A percentile compares a stretch with the other conserved stretches of the same genome.
These are phyloP conservation scores for Naja naja DNA, from an alignment of 2,113 vertebrate species.

Conservation along the genomic window DNA sequence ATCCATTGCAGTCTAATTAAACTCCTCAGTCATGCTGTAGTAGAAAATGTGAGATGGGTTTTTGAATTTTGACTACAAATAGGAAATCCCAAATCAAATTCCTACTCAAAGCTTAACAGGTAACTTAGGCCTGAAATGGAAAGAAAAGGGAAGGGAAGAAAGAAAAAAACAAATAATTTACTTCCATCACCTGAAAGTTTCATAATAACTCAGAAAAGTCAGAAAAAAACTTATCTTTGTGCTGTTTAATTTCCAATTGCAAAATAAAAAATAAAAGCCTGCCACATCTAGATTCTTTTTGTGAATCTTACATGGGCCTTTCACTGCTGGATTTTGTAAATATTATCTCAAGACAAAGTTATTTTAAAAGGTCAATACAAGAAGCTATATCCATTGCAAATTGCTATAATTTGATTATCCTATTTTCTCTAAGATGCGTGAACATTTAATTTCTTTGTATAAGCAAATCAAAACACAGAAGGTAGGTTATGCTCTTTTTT, in stretches of 20 bases:
- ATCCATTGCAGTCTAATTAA: not conserved
- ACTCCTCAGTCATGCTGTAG: not conserved
- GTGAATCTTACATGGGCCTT: not conserved
- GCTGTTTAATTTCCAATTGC: not conserved
- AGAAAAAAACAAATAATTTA: not conserved
- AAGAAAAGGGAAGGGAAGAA: not conserved
- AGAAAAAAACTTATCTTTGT: not conserved
- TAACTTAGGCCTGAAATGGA: not conserved
- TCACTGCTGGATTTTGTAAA: not conserved
- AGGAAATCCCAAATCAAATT: not conserved
- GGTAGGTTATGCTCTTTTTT: not conserved
- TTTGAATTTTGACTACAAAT: not conserved
- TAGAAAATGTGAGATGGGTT: not conserved
- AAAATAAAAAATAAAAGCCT: not conserved
- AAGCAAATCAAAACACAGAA: not conserved
- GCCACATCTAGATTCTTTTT: not conserved
- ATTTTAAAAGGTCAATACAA: not conserved
- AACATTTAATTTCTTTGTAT: conserved; percentile 29
- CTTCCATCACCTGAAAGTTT: not conserved
- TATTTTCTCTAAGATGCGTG: not conserved
- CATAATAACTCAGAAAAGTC: not conserved
- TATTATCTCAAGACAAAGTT: not conserved
- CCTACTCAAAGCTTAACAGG: not conserved
- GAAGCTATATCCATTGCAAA: not conserved
- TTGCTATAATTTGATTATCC: not conserved